These are phyloP conservation scores for Glandiceps talaboti DNA, from an alignment of 53 echinoderm and acorn worm genomes.

Conservation along the genomic window DNA sequence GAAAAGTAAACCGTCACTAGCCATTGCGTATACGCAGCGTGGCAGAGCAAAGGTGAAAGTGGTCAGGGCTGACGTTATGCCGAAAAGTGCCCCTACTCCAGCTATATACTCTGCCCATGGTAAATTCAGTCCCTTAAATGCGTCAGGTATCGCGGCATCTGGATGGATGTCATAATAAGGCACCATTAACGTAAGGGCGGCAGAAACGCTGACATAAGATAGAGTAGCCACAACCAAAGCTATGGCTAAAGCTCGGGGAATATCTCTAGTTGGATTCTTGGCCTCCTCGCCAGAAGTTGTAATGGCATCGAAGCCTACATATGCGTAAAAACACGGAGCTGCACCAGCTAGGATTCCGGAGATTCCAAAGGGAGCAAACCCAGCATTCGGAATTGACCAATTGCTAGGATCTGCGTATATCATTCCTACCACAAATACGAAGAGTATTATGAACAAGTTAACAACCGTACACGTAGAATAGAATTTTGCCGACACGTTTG, in stretches of 20 bases:
- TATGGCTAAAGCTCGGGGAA: background rate
- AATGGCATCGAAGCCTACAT: constrained; percentile 4
- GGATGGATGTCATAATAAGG: constrained; percentile 1
- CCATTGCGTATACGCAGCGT: constrained; percentile 1
- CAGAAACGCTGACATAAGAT: background rate
- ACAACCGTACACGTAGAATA: constrained; percentile 20
- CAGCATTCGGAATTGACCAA: constrained; percentile 1
- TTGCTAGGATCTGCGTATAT: constrained; percentile 24
- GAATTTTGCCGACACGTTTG: constrained; percentile 25
- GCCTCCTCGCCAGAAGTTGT: constrained; percentile 1
- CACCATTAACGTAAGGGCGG: constrained; percentile 3
- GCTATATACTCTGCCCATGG: constrained; percentile 6
- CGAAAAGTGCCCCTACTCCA: background rate
- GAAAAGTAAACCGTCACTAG: constrained; percentile 3
- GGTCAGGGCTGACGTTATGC: background rate
- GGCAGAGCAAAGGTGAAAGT: background rate
- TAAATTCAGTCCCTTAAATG: background rate
- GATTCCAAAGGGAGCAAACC: background rate
- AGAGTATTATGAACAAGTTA: constrained; percentile 20
- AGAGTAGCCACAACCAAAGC: background rate
- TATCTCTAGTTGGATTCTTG: constrained; percentile 2
- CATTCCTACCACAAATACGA: constrained; percentile 26
- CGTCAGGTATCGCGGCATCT: background rate
- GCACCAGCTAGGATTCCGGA: constrained; percentile 2
- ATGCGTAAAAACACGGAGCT: constrained; percentile 10